These are phyloP conservation scores for Uromys caudimaculatus DNA, from an alignment of 2,797 vertebrate genomes.

Conservation along the genomic window DNA sequence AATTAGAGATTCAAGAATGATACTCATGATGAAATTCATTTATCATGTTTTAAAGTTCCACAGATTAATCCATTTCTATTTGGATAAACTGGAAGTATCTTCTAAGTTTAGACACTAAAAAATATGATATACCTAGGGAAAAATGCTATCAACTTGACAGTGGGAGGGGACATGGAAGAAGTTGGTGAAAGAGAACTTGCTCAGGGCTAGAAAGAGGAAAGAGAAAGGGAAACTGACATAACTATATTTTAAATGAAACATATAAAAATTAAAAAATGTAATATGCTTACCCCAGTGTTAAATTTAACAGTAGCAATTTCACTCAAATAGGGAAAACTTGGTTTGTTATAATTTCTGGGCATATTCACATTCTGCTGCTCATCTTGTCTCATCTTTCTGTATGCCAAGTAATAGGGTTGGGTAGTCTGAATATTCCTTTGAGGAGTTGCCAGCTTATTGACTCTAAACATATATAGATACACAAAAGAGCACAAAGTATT, in stretches of 20 bases:
- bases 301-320: slow-evolving; percentile 59
- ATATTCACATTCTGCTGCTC: neutral
- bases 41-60: neutral
- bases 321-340: neutral
- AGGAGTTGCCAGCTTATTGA: slow-evolving; percentile 18
- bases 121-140: neutral
- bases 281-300: slow-evolving; percentile 74
- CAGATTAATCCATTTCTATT: neutral
- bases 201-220: neutral
- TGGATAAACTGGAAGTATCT: neutral
- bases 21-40: neutral
- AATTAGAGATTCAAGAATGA: neutral
- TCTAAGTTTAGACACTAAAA: slow-evolving; percentile 35
- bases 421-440: neutral
- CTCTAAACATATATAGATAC: slow-evolving; percentile 53
- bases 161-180: neutral
- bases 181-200: neutral
- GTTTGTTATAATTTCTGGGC: neutral
- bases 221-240: neutral
- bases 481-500: slow-evolving; percentile 56
- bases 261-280: neutral
- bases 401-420: neutral
- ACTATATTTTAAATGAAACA: neutral
- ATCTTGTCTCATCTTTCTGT: neutral
- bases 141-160: neutral